Conservation (phyloP, 2,113 vertebrate genomes). For the Chionomys nivalis region DNA sequence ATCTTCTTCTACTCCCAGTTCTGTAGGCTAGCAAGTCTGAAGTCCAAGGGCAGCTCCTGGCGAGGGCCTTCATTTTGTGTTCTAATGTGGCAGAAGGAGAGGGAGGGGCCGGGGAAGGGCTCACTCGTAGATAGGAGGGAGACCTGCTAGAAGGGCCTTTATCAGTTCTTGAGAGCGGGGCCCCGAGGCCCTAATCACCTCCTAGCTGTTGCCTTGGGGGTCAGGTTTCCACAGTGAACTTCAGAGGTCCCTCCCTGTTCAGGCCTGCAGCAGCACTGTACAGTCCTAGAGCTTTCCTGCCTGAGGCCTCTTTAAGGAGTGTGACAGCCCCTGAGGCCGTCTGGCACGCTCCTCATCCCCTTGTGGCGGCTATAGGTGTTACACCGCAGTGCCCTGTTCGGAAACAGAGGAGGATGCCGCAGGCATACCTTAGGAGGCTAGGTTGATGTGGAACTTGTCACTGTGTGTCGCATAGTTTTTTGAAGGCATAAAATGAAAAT, state of each 20-base stretch:
- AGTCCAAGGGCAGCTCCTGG: background rate
- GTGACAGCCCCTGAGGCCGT: too few relatives aligned
- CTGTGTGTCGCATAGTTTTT: background rate
- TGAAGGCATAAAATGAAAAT: background rate
- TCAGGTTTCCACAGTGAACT: background rate
- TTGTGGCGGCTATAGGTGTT: background rate
- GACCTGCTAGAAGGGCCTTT: background rate
- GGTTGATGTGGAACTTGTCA: background rate
- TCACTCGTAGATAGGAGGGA: too few relatives aligned
- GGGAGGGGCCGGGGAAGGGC: background rate
- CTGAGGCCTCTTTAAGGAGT: background rate
- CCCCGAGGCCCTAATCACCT: background rate
- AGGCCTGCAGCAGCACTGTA: too few relatives aligned
- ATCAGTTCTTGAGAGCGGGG: background rate
- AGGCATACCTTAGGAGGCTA: background rate
- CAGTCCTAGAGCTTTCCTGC: background rate
- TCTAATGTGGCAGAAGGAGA: background rate
- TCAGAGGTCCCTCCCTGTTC: background rate
- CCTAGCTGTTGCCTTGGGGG: background rate
- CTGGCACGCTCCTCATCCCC: background rate
- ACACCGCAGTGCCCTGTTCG: rapidly evolving
- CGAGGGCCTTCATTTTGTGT: background rate
- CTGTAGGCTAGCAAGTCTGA: background rate
- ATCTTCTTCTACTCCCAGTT: background rate
- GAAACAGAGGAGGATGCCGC: background rate